Conservation (phyloP, 2,888 invertebrate genomes). For the Agonopterix arenella region DNA sequence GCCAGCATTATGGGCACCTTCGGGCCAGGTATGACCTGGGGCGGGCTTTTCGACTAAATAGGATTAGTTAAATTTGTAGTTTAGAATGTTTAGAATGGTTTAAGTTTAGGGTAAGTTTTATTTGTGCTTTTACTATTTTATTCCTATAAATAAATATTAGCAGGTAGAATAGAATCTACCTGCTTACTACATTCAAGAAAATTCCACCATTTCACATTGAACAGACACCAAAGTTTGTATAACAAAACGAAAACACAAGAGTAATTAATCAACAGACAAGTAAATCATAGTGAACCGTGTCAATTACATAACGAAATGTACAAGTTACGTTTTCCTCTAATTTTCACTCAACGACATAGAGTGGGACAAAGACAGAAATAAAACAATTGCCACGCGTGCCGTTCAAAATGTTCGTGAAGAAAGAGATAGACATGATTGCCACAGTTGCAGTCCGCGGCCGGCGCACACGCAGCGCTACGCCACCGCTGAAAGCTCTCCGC, state of each 20-base stretch:
- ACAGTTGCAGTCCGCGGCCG: conserved; percentile 28
- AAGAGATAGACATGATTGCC: conserved; percentile 28
- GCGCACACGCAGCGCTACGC: conserved; percentile 50
- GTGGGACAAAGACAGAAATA: conserved; percentile 29
- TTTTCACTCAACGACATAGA: conserved; percentile 49
- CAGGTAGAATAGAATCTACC: no score
- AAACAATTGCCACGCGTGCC: conserved; percentile 16
- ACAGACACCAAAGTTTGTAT: conserved; percentile 51
- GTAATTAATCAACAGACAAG: conserved; percentile 59
- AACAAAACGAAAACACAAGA: conserved; percentile 50
- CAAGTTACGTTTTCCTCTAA: conserved; percentile 48
- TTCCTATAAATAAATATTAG: no score
- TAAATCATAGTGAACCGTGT: conserved; percentile 56
- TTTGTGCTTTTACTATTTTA: no score
- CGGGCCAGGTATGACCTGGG: no score
- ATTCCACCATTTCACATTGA: conserved; percentile 28
- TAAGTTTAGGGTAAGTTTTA: no score
- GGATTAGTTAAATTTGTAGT: no score
- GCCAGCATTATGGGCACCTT: no score
- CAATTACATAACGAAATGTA: conserved; percentile 47
- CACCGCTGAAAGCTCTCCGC: conserved; percentile 52
- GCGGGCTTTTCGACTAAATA: no score
- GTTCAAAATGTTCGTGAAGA: conserved; percentile 18
- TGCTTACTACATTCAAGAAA: not conserved
- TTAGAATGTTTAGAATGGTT: no score